Evolutionary conservation across 2,888 invertebrate genomes (phyloP).

Genomic region (Synergus itoensis): DNA sequence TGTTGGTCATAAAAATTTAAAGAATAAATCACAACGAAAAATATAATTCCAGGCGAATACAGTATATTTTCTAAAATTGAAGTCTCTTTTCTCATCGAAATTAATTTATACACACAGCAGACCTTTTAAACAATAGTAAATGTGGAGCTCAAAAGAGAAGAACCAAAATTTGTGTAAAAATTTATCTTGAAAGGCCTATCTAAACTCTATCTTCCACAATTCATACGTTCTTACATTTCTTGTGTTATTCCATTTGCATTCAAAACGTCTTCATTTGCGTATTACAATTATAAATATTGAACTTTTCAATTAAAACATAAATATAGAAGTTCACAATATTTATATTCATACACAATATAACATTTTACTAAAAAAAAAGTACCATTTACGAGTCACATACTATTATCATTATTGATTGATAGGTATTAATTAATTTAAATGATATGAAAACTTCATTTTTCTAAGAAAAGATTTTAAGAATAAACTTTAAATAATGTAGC

Average conservation of each 20-base stretch:
- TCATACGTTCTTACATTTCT: not conserved
- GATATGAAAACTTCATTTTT: not conserved
- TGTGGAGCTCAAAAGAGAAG: not conserved
- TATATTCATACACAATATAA: not conserved
- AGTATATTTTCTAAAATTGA: slow-evolving; percentile 1
- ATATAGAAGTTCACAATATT: not conserved
- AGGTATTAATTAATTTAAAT: not conserved
- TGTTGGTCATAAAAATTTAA: not conserved
- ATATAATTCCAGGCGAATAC: not conserved
- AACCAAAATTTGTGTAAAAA: not conserved
- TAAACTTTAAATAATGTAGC: not conserved
- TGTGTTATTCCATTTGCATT: not conserved
- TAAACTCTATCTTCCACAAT: not conserved
- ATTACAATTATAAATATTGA: not conserved
- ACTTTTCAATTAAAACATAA: not conserved
- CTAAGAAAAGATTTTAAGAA: not conserved
- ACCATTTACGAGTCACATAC: not conserved
- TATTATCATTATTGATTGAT: not conserved
- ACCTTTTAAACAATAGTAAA: not conserved
- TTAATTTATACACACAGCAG: slow-evolving; percentile 4
- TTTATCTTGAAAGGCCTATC: not conserved
- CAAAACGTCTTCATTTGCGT: not conserved
- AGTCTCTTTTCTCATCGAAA: not conserved
- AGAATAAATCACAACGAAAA: not conserved
- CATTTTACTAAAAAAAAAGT: not conserved